Evolutionary conservation across 2,113 vertebrate species (phyloP), one percentile per base, ranked within the genome.

Genomic region (Phalacrocorax brasilianus): DNA sequence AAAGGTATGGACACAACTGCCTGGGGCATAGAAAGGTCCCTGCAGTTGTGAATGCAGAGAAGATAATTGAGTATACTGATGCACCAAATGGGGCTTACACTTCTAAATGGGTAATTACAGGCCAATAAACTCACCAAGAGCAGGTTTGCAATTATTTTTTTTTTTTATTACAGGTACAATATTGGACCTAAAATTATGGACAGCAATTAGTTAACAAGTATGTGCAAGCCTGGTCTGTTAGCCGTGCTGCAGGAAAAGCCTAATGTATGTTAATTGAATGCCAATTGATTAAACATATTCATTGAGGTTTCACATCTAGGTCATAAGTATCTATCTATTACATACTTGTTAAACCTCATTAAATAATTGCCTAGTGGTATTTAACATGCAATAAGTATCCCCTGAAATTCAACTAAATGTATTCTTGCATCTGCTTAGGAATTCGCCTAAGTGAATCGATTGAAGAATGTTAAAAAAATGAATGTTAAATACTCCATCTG

Each of bases 281-380:
- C 89, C 95, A 96, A 89, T 96, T 97, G 97, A 96, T 96, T 97
- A 97, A 97, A 91, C 67, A 75, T 95, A 97, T 98, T 93, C 94
- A 97, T 89, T 93, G 93, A 95, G 82, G 88, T 95, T 89, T 90
- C 74, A 55, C 81, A 88, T 76, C 75, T 95, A 91, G 96, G 91
- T 93, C 87, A 74, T 81, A 97, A 95, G 89, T 97, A 97, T 92
- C 90, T 88, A 87, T 95, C 82, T 98, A 96, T 96, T 85, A 79
- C 42, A 78, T 81, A 94, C 95, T 96, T 92, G 92, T 97, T 93
- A 95, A 94, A 96, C 85, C 68, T 97, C 92, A 94, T 97, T 89
- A 95, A 97, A 97, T 97, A 97, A 95, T 97, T 97, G 96, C 92
- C 72, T 95, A 91, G 91, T 97, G 97, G 97, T 97, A 97, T 97